These are phyloP conservation scores for Caenorhabditis uteleia DNA, from an alignment of 2,888 invertebrate species.

Conservation along the genomic window DNA sequence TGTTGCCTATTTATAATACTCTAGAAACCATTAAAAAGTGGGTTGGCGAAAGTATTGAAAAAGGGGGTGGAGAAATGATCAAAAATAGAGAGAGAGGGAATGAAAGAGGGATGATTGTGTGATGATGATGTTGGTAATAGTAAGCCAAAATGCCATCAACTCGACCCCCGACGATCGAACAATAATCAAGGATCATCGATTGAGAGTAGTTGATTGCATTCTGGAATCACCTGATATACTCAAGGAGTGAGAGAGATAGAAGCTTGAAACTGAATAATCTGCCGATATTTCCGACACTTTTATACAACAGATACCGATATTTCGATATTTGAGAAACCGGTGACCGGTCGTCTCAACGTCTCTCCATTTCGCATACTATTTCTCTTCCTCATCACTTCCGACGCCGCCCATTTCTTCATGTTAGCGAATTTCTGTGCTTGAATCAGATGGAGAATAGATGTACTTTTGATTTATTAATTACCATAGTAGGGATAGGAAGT, in stretches of 20 bases:
- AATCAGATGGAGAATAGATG: background rate
- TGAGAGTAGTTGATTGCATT: background rate
- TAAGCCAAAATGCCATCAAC: constrained; percentile 33
- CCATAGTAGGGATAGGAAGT: background rate
- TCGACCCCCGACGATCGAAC: constrained; percentile 27
- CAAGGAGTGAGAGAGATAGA: background rate
- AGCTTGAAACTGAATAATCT: background rate
- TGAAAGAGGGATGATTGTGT: no score
- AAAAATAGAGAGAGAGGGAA: no score
- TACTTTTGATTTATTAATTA: background rate
- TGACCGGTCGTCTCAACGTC: background rate
- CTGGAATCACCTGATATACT: background rate
- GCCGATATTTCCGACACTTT: background rate
- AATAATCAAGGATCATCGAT: background rate
- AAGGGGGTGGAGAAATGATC: no score
- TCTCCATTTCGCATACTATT: background rate
- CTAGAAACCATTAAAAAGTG: no score
- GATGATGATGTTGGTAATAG: no score
- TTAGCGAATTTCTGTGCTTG: background rate
- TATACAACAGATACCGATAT: background rate
- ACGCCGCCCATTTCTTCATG: background rate
- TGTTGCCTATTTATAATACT: no score
- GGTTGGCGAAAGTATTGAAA: no score
- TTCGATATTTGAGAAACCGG: background rate
- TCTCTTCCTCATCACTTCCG: background rate